Conservation (phyloP, 2,113 vertebrate genomes). For the Glaucomys volans region DNA sequence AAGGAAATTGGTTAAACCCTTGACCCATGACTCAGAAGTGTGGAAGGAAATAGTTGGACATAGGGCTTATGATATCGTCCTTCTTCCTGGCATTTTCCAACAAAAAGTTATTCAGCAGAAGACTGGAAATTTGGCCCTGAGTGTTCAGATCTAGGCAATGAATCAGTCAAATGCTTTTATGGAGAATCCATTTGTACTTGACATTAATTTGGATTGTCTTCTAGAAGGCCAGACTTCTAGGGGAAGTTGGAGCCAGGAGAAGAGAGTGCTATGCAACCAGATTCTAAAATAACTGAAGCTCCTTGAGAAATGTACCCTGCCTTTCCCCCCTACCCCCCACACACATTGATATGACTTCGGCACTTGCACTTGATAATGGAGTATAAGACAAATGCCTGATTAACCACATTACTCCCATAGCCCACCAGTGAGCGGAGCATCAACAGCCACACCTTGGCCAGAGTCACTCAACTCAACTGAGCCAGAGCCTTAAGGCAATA, state of each 20-base stretch:
- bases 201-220: constrained; percentile 37
- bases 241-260: neutral
- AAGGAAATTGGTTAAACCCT: constrained; percentile 62
- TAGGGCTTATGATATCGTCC: neutral
- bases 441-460: neutral
- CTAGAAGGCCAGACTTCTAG: constrained; percentile 29
- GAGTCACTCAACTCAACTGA: constrained; percentile 27
- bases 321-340: neutral
- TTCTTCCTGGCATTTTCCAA: constrained; percentile 54
- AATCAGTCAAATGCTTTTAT: constrained; percentile 41
- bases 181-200: constrained; percentile 53
- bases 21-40: constrained; percentile 35
- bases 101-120: constrained; percentile 52
- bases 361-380: neutral
- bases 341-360: neutral
- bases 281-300: neutral
- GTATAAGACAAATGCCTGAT: constrained; percentile 1
- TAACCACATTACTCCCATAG: constrained; percentile 23
- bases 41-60: constrained; percentile 34
- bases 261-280: neutral
- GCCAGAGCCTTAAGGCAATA: neutral
- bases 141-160: constrained; percentile 50
- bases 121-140: constrained; percentile 52
- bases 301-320: neutral
- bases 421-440: neutral